A percentile compares a stretch with the other conserved stretches of the same genome.
phyloP scores from a whole-genome alignment of 2,888 invertebrate genomes.

The Melinopterus prodromus region DNA sequence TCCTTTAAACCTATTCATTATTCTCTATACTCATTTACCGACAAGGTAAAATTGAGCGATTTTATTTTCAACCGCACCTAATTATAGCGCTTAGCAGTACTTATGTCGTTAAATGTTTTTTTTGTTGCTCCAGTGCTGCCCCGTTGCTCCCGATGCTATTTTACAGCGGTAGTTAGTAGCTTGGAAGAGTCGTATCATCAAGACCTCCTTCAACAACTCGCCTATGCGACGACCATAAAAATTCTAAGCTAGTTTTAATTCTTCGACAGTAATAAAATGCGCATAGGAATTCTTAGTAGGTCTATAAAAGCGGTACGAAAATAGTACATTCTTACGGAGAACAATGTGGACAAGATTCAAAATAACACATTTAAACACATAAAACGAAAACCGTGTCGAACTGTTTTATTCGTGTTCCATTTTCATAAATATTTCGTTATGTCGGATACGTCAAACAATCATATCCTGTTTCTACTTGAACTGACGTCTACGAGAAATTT shows the following conservation, averaged over 20 bases:
- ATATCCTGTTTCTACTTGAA: neutral
- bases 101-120: neutral
- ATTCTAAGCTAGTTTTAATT: constrained; percentile 4
- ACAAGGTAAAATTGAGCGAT: neutral
- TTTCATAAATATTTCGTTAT: neutral
- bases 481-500: neutral
- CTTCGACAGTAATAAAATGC: neutral
- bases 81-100: neutral
- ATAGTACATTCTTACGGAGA: neutral
- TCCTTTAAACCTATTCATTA: neutral
- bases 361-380: neutral
- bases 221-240: neutral
- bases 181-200: neutral
- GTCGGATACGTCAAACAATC: neutral
- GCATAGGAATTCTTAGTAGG: constrained; percentile 4
- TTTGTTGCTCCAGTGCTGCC: neutral
- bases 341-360: neutral
- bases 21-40: neutral
- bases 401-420: neutral
- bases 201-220: neutral
- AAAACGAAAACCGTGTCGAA: neutral
- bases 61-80: neutral
- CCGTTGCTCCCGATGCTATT: neutral
- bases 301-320: neutral
- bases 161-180: neutral